Conservation (phyloP, 2,113 vertebrate genomes). For the Odontesthes bonariensis region DNA sequence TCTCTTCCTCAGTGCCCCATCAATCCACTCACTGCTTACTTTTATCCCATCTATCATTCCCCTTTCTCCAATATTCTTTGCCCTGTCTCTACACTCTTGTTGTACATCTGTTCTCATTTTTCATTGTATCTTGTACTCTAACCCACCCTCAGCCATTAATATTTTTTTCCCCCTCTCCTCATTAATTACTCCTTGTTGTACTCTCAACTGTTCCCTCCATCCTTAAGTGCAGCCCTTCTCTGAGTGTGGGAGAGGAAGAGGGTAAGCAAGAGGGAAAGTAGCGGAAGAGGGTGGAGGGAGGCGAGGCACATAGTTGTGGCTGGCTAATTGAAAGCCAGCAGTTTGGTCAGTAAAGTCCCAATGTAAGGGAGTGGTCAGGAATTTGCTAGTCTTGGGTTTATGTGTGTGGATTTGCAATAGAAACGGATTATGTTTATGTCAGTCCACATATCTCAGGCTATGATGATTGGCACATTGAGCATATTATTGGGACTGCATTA, state of each 20-base stretch:
- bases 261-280: slow-evolving; percentile 57
- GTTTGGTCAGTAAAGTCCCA: slow-evolving; percentile 66
- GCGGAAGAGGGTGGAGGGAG: slow-evolving; percentile 76
- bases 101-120: slow-evolving; percentile 5
- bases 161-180: background rate
- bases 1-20: background rate
- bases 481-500: background rate
- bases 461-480: slow-evolving; percentile 19
- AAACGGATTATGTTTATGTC: slow-evolving; percentile 19
- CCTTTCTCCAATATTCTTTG: background rate
- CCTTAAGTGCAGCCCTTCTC: slow-evolving; percentile 30
- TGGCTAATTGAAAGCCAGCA: slow-evolving; percentile 77
- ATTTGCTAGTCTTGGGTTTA: slow-evolving; percentile 41
- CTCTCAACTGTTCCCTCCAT: slow-evolving; percentile 35
- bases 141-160: slow-evolving; percentile 16
- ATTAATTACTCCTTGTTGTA: background rate
- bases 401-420: slow-evolving; percentile 42
- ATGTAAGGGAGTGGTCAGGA: slow-evolving; percentile 68
- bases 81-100: background rate
- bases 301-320: slow-evolving; percentile 80
- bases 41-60: no score
- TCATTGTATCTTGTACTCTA: slow-evolving; percentile 5
- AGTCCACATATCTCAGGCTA: slow-evolving; percentile 2
- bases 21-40: no score
- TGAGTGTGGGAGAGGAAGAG: slow-evolving; percentile 58